Base-by-base conservation (phyloP, 2,888 invertebrate species). In the Drosophila koepferae region DNA sequence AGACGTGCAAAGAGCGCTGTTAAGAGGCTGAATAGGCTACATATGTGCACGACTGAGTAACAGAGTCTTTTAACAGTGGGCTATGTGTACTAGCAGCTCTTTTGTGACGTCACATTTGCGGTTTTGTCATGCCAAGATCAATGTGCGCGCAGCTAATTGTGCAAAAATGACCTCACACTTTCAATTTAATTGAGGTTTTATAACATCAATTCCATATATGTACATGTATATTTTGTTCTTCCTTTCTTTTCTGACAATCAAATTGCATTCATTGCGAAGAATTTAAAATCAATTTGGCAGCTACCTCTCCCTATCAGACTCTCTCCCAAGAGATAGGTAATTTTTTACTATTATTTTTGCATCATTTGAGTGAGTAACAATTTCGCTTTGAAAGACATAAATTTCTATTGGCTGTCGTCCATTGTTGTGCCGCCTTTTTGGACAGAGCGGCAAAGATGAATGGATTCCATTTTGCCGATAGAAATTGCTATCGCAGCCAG, bases 401-500 rank as follows among this genome's bases (percentile, higher is more conserved):
- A 79, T 77, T 74, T 79, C 54, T 53, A 51, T 70, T 41, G 68
- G 43, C 46, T 23, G 23, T 31, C 54, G 55, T 53, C 54, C 67
- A 54, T 58, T 34, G 60, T 46, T 49, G 60, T 63, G 61, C 59
- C 73, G 55, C 51, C 49, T 36, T 56, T 68, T 68, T 28, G 64
- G 68, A 58, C 56, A 61, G 62, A 10, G 31, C 40, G 38, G 23
- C 67, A 67, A 71, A 77, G 80, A 78, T 80, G 77, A 78, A 78
- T 78, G 77, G 77, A 36, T 64, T 75, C 71, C 77, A 77, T 77
- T 77, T 79, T 51, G 80, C 49, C 70, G 75, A 44, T 63, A 61
- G 54, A 56, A 74, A 74, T 77, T 74, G 77, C 66, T 58, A 61
- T 63, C 65, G 70, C 48, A 66, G 70, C 66, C 61, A 66, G 31